Evolutionary conservation across 2,113 vertebrate genomes (phyloP), one percentile per base, ranked within the genome.

Genomic region (Hippoglossus stenolepis): DNA sequence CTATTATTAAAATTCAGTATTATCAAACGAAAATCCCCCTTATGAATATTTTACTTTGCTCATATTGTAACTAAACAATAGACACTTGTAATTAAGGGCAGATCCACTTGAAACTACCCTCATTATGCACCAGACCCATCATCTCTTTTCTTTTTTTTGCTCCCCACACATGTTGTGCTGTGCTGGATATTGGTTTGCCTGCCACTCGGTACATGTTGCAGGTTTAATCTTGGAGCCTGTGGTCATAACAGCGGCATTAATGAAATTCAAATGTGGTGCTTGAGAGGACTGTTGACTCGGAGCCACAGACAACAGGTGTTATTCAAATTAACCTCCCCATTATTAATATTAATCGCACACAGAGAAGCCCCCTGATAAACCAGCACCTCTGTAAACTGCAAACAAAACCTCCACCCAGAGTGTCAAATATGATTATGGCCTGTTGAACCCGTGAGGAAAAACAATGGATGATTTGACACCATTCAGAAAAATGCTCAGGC

Each of bases 281-380:
- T 49, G 71, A 60, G 77, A 75, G 79, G 54, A 63, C 84, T 70
- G 80, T 87, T 90, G 86, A 90, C 80, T 79, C 72, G 68, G 71
- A 77, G 83, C 79, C 68, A 75, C 60, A 84, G 69, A 81, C 79
- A 88, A 85, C 84, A 91, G 89, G 82, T 89, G 87, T 82, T 86
- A 90, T 91, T 89, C 76, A 90, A 88, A 91, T 91, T 1, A 88
- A 78, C 81, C 82, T 65, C 28, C 28, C 65, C 6, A 12, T 62
- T 40, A 83, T 88, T 88, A 84, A 87, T 84, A 87, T 84, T 79
- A 76, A 85, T 85, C 40, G 62, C 7, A 35, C 28, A 49, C 43
- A 61, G 62, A 10, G 0, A 18, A 40, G 62, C 24, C 14, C 40
- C 59, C 23, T 24, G 64, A 68, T 57, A 65, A 81, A 80, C 4